Evolutionary conservation across 2,113 vertebrate genomes (phyloP), one percentile per base, ranked within the genome.

Genomic region (Bostrychus sinensis): DNA sequence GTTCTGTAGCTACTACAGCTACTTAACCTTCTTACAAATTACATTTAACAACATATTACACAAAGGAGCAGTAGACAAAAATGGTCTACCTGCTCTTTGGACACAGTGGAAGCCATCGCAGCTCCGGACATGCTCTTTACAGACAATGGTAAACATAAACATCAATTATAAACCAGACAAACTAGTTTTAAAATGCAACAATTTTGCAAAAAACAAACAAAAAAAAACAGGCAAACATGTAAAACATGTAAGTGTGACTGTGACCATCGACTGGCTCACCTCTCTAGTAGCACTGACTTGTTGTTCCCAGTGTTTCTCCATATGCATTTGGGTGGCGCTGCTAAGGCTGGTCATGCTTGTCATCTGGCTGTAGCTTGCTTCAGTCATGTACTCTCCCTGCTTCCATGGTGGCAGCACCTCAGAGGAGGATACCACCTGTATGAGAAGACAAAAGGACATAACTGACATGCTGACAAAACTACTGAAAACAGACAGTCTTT

Each of bases 321-420:
- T 91, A 50, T 85, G 92, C 32, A 95, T 82, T 72, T 94, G 92
- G 16, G 93, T 89, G 8, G 91, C 88, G n/a, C 79, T 73, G 72
- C 80, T 85, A 13, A 83, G 43, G 0, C 91, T 89, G 19, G 85
- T 73, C 7, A 92, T 88, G 16, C 92, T 91, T 20, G 84, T 89
- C 88, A 94, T 58, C 25, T 63, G 92, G 7, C 89, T 91, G 85
- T 92, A 95, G 79, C 92, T 90, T 8, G 92, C 45, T 69, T 96
- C 96, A 1, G 88, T 85, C 62, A 84, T 1, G 0, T 93, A 95
- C 42, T 91, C 94, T 42, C 91, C 95, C 67, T 95, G 96, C 73
- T 94, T 99, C 97, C 97, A 99, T 20, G 97, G 97, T 0, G 97
- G 97, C 71, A 93, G 92, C 12, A 96, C 95, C 50, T 99, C 97